Evolutionary conservation across 2,113 vertebrate genomes (phyloP).

Genomic region (Ictalurus punctatus): DNA sequence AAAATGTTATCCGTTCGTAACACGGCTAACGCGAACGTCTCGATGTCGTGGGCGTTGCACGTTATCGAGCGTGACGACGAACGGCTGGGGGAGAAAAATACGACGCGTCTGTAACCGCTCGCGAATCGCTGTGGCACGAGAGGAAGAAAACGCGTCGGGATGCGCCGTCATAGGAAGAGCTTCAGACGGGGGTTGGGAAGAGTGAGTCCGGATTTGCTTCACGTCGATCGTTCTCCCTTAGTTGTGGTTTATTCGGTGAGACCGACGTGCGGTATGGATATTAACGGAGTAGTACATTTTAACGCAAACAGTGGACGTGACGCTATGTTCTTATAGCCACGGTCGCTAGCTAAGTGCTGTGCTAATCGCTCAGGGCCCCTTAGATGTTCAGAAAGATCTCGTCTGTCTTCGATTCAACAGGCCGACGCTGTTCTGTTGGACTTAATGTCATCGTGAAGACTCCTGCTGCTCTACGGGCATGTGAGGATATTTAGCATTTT

Average conservation of each 20-base stretch:
- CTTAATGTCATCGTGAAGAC: background rate
- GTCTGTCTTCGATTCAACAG: background rate
- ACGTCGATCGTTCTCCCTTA: no score
- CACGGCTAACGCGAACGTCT: no score
- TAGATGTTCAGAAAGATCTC: no score
- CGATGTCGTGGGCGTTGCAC: background rate
- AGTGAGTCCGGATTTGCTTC: no score
- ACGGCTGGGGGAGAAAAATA: background rate
- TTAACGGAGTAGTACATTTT: background rate
- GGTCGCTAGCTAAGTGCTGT: background rate
- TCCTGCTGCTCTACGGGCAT: background rate
- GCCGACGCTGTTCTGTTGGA: background rate
- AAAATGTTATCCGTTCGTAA: background rate
- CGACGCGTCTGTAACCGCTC: background rate
- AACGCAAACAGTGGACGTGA: no score
- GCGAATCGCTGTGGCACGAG: background rate
- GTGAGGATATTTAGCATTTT: slow-evolving; percentile 88
- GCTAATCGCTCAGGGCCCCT: background rate
- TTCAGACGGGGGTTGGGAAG: no score
- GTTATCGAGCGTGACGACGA: background rate
- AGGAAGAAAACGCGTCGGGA: background rate
- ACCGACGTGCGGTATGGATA: background rate
- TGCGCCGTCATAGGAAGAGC: background rate
- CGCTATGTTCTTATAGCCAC: background rate
- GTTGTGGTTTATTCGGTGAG: background rate